Conservation (phyloP, 2,888 invertebrate genomes). For the Brenthis ino region DNA sequence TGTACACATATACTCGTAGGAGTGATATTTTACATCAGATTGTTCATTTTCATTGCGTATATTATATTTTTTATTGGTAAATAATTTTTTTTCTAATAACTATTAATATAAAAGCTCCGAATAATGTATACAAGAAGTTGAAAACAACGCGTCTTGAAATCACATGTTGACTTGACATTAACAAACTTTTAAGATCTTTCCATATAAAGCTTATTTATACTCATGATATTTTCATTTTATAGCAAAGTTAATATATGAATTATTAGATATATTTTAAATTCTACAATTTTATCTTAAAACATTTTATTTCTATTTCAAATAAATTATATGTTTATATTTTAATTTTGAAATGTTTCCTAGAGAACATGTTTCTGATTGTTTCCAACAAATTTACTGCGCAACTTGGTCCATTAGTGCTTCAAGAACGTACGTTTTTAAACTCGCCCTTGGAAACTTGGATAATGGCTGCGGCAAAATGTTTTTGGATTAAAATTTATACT, state of each 20-base stretch:
- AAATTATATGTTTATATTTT: neutral
- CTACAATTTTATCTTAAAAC: too few relatives aligned
- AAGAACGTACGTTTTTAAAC: conserved; percentile 34
- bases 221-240: too few relatives aligned
- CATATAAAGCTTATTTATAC: neutral
- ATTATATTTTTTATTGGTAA: neutral
- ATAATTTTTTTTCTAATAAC: neutral
- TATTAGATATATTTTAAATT: too few relatives aligned
- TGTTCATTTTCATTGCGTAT: neutral
- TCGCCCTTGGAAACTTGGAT: conserved; percentile 37
- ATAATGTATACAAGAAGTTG: conserved; percentile 1
- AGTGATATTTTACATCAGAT: too few relatives aligned
- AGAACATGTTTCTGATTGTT: conserved; percentile 9
- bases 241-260: too few relatives aligned
- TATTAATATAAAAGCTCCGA: neutral
- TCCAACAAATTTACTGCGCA: conserved; percentile 29
- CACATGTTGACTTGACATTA: neutral
- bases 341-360: neutral
- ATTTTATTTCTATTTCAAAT: too few relatives aligned
- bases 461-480: conserved; percentile 39
- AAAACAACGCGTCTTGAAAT: conserved; percentile 2
- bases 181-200: neutral
- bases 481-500: conserved; percentile 37
- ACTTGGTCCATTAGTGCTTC: conserved; percentile 40
- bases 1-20: too few relatives aligned